Evolutionary conservation across 1,140 invertebrate genomes (phyloP).

Genomic region (Diuraphis noxia): DNA sequence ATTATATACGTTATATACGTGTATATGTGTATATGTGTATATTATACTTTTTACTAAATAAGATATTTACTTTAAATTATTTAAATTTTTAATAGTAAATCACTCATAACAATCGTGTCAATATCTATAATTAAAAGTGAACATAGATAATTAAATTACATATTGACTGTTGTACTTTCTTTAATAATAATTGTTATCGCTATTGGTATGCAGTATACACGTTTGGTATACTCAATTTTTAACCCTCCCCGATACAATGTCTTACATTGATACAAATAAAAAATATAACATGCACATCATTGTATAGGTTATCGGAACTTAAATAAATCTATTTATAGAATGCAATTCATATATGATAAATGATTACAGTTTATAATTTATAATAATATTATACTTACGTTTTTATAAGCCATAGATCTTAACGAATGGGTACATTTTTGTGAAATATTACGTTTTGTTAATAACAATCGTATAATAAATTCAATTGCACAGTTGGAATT

Average conservation of each 20-base stretch:
- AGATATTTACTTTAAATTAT: not conserved
- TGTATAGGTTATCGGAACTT: slow-evolving; percentile 20
- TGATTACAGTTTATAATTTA: not conserved
- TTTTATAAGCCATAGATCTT: not conserved
- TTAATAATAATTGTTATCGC: not conserved
- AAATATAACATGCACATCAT: slow-evolving; percentile 1
- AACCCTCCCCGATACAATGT: not conserved
- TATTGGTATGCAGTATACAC: not conserved
- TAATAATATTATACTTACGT: not conserved
- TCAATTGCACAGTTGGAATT: not conserved
- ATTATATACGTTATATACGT: no score
- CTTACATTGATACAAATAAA: not conserved
- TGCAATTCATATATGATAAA: not conserved
- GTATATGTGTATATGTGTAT: not conserved
- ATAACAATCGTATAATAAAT: not conserved
- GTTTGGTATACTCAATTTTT: not conserved
- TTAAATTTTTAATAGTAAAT: not conserved
- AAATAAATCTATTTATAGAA: not conserved
- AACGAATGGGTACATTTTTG: not conserved
- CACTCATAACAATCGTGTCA: not conserved
- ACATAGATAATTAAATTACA: not conserved
- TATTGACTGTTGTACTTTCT: not conserved
- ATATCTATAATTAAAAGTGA: not conserved
- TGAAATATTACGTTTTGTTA: not conserved
- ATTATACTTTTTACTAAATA: not conserved